Evolutionary conservation across 2,113 vertebrate species (phyloP).

Genomic region (Physeter macrocephalus): DNA sequence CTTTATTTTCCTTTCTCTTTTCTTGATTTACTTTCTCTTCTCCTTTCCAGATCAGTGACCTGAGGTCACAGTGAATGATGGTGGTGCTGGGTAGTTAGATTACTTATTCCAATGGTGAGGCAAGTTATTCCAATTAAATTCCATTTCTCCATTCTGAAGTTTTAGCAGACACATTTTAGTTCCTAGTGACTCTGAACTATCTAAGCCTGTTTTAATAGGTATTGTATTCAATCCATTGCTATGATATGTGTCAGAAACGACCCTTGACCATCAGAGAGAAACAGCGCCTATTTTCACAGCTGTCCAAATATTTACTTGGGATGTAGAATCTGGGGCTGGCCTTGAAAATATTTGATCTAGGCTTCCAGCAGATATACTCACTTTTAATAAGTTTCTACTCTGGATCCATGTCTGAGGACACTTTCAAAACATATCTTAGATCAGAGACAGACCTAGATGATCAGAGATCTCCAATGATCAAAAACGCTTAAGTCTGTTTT

Average conservation of each 20-base stretch:
- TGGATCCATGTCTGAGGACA: neutral
- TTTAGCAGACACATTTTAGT: neutral
- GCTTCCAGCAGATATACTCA: neutral
- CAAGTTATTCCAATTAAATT: neutral
- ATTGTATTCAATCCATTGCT: neutral
- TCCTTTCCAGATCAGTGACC: neutral
- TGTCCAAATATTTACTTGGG: neutral
- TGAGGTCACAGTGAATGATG: neutral
- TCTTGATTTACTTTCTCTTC: neutral
- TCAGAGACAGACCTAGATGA: neutral
- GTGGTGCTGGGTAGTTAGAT: neutral
- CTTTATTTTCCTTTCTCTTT: neutral
- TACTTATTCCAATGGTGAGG: neutral
- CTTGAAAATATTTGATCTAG: neutral
- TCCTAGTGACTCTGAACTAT: neutral
- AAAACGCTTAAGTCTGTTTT: neutral
- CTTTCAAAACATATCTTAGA: neutral
- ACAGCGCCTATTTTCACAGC: neutral
- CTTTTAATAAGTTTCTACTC: neutral
- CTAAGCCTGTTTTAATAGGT: neutral
- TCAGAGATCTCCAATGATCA: neutral
- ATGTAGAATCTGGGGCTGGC: neutral
- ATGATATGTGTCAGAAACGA: neutral
- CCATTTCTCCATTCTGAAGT: neutral
- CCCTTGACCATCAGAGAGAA: neutral